Evolutionary conservation across 2,797 vertebrate genomes (phyloP), one percentile per base, ranked within the genome.

Genomic region (Gambusia yucatana): DNA sequence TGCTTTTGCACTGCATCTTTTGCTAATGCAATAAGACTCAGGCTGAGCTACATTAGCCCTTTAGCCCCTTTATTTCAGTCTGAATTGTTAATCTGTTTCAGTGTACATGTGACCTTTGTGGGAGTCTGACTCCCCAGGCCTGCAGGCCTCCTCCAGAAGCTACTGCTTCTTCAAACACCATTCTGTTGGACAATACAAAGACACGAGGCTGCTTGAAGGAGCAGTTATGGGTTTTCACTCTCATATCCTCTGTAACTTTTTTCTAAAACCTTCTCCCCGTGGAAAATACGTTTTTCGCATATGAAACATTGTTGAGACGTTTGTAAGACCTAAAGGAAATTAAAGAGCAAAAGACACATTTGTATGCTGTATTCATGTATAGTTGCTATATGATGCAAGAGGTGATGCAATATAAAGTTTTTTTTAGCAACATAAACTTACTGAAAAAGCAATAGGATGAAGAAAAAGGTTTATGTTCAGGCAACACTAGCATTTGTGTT

Each of bases 11-110:
- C 87, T 91, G 82, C 88, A 82, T 83, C 82, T 85, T 84, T 82
- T 86, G 85, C 86, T 94, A 94, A 95, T 93, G 89, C 87, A 93
- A 94, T 95, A 94, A 93, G 91, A 93, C 89, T 88, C 75, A 87
- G 89, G 86, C 88, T 91, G 86, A 85, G 86, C 87, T 77, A 89
- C 88, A 89, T 84, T 84, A 92, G 92, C 89, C 88, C 91, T 94
- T 95, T 92, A 94, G 93, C 87, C 90, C 91, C 87, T 94, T 94
- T 92, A 89, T 92, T 84, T 83, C 86, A 88, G 93, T 95, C 92
- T 94, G 93, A 94, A 95, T 94, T 93, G 91, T 94, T 94, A 94
- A 95, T 95, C 88, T 87, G 70, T 88, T 90, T 91, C 91, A 86
- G 83, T 88, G 90, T 93, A 93, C 76, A 48, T 87, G 79, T 95